A percentile compares a stretch with the other conserved stretches of the same genome.
Conservation (phyloP, 2,113 vertebrate genomes). For the Dromas ardeola region DNA sequence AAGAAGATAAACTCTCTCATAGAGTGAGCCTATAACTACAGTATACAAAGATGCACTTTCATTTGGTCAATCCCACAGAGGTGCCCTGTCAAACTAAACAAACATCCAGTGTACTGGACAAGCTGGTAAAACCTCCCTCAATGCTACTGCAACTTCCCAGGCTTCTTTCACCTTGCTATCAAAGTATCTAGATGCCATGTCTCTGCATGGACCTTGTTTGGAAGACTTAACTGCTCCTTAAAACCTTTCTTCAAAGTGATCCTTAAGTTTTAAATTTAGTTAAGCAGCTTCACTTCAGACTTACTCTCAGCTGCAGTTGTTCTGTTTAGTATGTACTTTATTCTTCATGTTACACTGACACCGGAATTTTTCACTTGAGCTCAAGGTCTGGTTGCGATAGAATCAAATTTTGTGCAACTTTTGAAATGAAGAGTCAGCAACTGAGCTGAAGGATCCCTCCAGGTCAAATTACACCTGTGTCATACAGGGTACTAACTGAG, state of each 20-base stretch:
- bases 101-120: not conserved
- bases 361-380: not conserved
- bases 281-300: not conserved
- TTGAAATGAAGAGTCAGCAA: not conserved
- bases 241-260: not conserved
- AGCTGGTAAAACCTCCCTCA: not conserved
- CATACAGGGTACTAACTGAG: not conserved
- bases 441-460: not conserved
- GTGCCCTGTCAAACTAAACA: not conserved
- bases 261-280: not conserved
- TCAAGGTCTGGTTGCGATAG: not conserved
- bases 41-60: not conserved
- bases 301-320: not conserved
- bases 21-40: not conserved
- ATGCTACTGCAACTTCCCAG: not conserved
- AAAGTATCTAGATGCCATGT: not conserved
- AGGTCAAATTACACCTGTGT: not conserved
- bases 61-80: not conserved
- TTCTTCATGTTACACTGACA: not conserved
- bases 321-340: not conserved
- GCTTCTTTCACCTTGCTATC: not conserved
- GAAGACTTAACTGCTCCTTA: not conserved
- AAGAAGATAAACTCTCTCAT: not conserved
- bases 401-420: not conserved
- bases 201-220: not conserved